Evolutionary conservation across 2,797 vertebrate genomes (phyloP).

Genomic region (Syngnathus rostellatus): DNA sequence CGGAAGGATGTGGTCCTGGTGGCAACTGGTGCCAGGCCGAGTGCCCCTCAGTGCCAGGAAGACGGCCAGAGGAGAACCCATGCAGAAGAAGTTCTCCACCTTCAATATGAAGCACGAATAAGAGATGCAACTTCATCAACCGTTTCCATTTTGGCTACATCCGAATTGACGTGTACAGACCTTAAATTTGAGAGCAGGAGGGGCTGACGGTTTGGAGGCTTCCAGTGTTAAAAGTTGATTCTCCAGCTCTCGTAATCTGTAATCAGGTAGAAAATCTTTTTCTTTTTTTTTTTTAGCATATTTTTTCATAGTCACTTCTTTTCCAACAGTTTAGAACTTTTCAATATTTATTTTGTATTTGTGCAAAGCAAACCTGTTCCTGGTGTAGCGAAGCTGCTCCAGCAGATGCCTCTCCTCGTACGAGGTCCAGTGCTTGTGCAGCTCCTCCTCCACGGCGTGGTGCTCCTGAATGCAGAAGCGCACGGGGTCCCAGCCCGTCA

Average conservation of each 20-base stretch:
- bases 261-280: not conserved
- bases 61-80: slow-evolving; percentile 95
- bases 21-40: slow-evolving; percentile 82
- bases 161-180: slow-evolving; percentile 52
- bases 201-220: slow-evolving; percentile 70
- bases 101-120: slow-evolving; percentile 29
- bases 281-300: not conserved
- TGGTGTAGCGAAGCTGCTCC: slow-evolving; percentile 80
- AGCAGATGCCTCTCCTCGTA: slow-evolving; percentile 81
- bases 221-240: slow-evolving; percentile 80
- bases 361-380: slow-evolving; percentile 69
- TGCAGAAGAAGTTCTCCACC: slow-evolving; percentile 99
- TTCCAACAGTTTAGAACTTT: too few relatives aligned
- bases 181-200: slow-evolving; percentile 93
- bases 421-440: slow-evolving; percentile 76
- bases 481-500: slow-evolving; percentile 96
- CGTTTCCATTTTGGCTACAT: not conserved
- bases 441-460: slow-evolving; percentile 78
- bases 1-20: slow-evolving; percentile 93
- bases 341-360: too few relatives aligned
- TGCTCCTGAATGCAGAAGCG: slow-evolving; percentile 87
- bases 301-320: not conserved
- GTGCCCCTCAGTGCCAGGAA: slow-evolving; percentile 93
- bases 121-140: not conserved
- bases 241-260: slow-evolving; percentile 85